A percentile compares a stretch with the other conserved stretches of the same genome.
phyloP scores from a whole-genome alignment of 92 coral and sea anemone genomes.

The Palythoa grandiflora region DNA sequence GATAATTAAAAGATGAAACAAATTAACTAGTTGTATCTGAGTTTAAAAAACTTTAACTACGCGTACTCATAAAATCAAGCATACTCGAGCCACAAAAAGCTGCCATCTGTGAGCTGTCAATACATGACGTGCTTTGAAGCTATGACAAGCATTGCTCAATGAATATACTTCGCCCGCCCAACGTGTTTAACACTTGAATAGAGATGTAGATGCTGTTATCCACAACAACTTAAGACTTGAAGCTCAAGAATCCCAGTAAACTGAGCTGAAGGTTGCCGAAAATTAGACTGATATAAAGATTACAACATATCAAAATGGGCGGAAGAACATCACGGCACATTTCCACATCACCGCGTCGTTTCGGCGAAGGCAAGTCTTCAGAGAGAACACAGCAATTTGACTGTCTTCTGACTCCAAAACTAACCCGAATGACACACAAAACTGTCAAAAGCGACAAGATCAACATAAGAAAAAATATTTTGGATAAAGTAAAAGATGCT shows the following conservation, averaged over 20 bases:
- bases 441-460: not conserved
- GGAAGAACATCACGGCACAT: not conserved
- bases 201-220: not conserved
- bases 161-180: not conserved
- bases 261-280: not conserved
- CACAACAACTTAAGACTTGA: not conserved
- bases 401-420: constrained; percentile 35
- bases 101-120: not conserved
- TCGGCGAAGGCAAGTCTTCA: not conserved
- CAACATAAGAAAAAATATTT: not conserved
- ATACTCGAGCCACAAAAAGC: not conserved
- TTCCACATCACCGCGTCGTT: not conserved
- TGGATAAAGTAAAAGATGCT: constrained; percentile 5
- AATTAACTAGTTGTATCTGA: too few species aligned
- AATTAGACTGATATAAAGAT: not conserved
- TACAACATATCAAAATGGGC: not conserved
- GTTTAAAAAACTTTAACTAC: too few species aligned
- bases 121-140: not conserved
- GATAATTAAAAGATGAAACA: too few species aligned
- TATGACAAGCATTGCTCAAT: not conserved
- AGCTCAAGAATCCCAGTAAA: not conserved
- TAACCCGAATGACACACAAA: not conserved
- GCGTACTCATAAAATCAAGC: not conserved
- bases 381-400: constrained; percentile 4
- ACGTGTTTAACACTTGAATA: not conserved